These are phyloP conservation scores for Epinotia nisella DNA, from an alignment of 2,888 invertebrate species.

Conservation along the genomic window DNA sequence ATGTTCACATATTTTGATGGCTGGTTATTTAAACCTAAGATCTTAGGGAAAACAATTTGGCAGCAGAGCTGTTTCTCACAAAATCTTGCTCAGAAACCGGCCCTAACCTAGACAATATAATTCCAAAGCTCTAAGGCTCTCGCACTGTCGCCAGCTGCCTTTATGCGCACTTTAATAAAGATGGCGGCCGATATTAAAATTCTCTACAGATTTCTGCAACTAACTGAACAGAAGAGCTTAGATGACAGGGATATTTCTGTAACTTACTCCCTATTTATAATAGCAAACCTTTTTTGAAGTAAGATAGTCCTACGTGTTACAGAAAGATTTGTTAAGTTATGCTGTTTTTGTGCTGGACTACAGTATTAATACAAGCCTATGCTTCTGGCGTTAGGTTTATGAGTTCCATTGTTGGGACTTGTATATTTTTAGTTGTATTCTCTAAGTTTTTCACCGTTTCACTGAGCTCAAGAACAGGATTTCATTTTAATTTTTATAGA, in stretches of 20 bases:
- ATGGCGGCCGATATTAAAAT: slow-evolving; percentile 77
- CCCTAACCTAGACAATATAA: slow-evolving; percentile 1
- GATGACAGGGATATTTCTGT: neutral
- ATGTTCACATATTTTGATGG: neutral
- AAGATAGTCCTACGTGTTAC: neutral
- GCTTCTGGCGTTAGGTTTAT: neutral
- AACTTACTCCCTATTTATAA: neutral
- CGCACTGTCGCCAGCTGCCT: slow-evolving; percentile 64
- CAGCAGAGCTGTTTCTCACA: neutral
- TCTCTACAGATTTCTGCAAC: slow-evolving; percentile 59
- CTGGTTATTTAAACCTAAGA: neutral
- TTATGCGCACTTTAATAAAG: slow-evolving; percentile 73
- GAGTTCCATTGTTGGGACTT: neutral
- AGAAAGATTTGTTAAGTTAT: neutral
- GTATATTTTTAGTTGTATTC: neutral
- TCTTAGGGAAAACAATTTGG: too few relatives aligned
- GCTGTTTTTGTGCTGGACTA: neutral
- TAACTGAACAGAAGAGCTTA: slow-evolving; percentile 2
- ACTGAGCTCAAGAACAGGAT: too few relatives aligned
- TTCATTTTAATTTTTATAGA: too few relatives aligned
- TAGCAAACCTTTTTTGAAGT: neutral
- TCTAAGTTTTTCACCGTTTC: neutral
- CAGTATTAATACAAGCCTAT: too few relatives aligned
- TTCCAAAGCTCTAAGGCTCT: slow-evolving; percentile 15
- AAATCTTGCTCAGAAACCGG: neutral